Evolutionary conservation across 2,797 vertebrate genomes (phyloP), one percentile per base, ranked within the genome.

Genomic region (Lutjanus campechanus): DNA sequence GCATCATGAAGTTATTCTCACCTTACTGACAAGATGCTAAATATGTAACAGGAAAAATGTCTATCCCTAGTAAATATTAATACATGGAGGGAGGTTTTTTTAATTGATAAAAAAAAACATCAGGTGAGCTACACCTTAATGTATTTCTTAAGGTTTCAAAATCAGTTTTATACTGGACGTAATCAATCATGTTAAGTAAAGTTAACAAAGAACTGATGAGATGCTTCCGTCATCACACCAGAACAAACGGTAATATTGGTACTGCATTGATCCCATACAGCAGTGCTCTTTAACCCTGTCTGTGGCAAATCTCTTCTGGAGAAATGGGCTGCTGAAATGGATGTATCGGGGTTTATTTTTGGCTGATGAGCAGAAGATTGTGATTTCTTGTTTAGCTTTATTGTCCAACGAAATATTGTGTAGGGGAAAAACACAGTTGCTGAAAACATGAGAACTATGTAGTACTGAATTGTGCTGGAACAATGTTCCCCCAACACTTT

Each of bases 171-270:
- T 17, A 19, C 40, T n/a, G 7, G 47, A 55, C 0, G 6, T 56
- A 8, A 73, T 60, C 64, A 36, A n/a, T 78, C 19, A 51, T 12
- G 44, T 66, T 59, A 61, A 4, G 2, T 66, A 51, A 51, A 44
- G 58, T 76, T 62, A 59, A 36, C n/a, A 49, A 7, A 43, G 29
- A 76, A 25, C 55, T 67, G 44, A 61, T 75, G 73, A 62, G 49
- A 73, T 9, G 1, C 25, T 47, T 78, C 67, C 72, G 70, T 54
- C 76, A 79, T 77, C 63, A 66, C 73, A 46, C 20, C 40, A 54
- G 43, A 76, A 25, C 54, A 65, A 79, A 82, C 67, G 46, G 46
- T 25, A 15, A 70, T 63, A 69, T 19, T 61, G 56, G 22, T 11
- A 16, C 29, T 25, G 36, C 69, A 86, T 67, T 71, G 80, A 68